phyloP scores from a whole-genome alignment of 1,140 invertebrate genomes.

The Trinorchestia longiramus region DNA sequence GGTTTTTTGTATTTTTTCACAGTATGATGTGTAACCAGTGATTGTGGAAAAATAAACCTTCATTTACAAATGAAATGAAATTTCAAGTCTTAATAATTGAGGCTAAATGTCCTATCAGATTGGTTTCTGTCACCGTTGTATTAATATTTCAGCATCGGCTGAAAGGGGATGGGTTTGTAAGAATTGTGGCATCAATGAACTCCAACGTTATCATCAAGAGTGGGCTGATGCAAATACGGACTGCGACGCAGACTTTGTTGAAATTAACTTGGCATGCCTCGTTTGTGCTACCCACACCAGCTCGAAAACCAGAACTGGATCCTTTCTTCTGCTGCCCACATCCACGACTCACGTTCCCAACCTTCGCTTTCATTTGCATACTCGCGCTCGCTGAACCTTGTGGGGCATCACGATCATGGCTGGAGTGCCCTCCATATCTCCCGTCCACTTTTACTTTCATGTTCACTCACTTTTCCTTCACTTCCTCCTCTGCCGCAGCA shows the following conservation, averaged over 20 bases:
- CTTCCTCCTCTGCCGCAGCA: background rate
- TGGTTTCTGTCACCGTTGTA: no score
- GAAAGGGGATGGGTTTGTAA: no score
- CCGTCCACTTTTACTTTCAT: conserved; percentile 33
- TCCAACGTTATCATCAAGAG: no score
- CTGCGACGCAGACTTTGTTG: background rate
- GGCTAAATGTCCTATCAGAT: no score
- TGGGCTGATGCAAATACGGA: background rate
- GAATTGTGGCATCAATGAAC: no score
- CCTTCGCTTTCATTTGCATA: conserved; percentile 35
- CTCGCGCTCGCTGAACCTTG: conserved; percentile 4
- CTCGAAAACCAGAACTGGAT: background rate
- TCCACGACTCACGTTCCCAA: background rate
- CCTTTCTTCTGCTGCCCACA: background rate
- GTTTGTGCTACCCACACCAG: background rate
- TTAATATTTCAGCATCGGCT: no score
- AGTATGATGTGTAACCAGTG: no score
- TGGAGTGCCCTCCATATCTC: conserved; percentile 7
- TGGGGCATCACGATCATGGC: conserved; percentile 21
- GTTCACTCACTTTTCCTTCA: background rate
- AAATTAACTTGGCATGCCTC: background rate
- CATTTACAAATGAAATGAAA: no score
- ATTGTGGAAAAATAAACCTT: no score
- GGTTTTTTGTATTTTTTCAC: no score
- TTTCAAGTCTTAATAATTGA: no score